Evolutionary conservation across 2,797 vertebrate genomes (phyloP).

Genomic region (Sebastes umbrosus): DNA sequence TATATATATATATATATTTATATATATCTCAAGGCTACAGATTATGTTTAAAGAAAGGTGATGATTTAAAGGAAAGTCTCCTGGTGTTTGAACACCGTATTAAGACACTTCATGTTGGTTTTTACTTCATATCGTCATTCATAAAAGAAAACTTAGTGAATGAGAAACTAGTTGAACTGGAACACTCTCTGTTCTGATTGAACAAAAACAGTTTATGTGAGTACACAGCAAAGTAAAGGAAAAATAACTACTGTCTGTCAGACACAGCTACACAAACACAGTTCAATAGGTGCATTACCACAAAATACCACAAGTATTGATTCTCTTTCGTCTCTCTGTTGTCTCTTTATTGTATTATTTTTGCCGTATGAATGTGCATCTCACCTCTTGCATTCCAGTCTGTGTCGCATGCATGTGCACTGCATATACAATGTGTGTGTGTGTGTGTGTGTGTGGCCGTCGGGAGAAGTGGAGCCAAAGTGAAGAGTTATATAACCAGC

Average conservation of each 20-base stretch:
- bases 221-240: background rate
- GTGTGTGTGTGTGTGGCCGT: background rate
- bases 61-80: background rate
- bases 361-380: background rate
- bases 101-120: background rate
- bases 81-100: too few species aligned
- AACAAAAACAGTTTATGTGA: background rate
- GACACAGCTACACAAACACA: background rate
- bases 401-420: background rate
- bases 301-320: background rate
- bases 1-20: too few species aligned
- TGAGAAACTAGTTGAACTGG: background rate
- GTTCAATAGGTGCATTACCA: background rate
- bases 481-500: constrained; percentile 62
- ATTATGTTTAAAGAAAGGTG: background rate
- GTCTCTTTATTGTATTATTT: background rate
- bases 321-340: background rate
- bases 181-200: background rate
- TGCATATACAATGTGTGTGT: background rate
- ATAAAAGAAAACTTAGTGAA: background rate
- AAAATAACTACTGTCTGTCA: background rate
- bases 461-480: constrained; percentile 48
- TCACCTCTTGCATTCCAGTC: background rate
- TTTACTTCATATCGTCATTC: background rate
- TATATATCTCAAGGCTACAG: too few species aligned